Evolutionary conservation across 2,797 vertebrate genomes (phyloP), one percentile per base, ranked within the genome.

Genomic region (Passerculus sandwichensis): DNA sequence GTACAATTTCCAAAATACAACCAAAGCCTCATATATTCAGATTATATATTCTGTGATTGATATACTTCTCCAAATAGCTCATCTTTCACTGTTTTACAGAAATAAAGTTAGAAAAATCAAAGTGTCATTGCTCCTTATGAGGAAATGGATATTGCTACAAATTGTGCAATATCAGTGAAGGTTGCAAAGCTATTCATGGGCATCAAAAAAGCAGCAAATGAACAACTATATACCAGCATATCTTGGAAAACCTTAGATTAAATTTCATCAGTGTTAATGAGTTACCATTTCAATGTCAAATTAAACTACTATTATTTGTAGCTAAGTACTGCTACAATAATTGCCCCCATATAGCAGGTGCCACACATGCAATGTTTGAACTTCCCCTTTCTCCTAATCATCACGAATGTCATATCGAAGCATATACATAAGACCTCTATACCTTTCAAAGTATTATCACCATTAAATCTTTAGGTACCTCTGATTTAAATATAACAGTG

Each of bases 221-320:
- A 82, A 70, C 27, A 75, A 66, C 32, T 74, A 32, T 6, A 62
- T 17, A 85, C 7, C 16, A 60, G n/a, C 14, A 45, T 5, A 42
- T 38, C 66, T 13, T 79, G 54, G 11, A 87, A 94, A 92, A 53
- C 13, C 44, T 54, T 27, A 59, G 32, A 80, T 67, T 66, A 81
- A 87, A 72, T 61, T 85, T 47, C 47, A 89, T 69, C 12, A 40
- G 16, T 17, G 30, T 26, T 53, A 53, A 47, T 20, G 1, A 40
- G 13, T 50, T 95, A 66, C 40, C 40, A 90, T 70, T 87, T 93
- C 87, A 94, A 70, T 74, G 29, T 32, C 67, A 91, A 45, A 62
- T 32, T 25, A 81, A 93, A 91, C 47, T 59, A 85, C n/a, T 25
- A 59, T 25, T 72, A 81, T 84, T 93, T 85, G 48, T 61, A 93